Evolutionary conservation across 2,888 invertebrate genomes (phyloP).

Genomic region (Emmelina monodactyla): DNA sequence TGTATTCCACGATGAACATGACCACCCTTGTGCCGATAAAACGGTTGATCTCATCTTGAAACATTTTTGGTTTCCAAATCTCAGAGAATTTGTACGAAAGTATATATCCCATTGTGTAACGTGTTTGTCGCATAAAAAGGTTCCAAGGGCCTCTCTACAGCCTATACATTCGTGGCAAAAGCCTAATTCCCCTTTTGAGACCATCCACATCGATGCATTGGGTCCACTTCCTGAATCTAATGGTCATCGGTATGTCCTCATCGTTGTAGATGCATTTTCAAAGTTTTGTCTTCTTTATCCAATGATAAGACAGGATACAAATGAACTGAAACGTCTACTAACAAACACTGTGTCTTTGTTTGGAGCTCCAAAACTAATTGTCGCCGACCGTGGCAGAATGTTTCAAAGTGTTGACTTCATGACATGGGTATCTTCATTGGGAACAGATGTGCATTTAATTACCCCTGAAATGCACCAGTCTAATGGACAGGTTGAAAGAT

Average conservation of each 20-base stretch:
- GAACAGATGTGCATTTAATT: conserved; percentile 15
- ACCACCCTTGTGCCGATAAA: conserved; percentile 9
- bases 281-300: conserved; percentile 18
- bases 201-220: conserved; percentile 10
- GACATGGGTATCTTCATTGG: conserved; percentile 9
- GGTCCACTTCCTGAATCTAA: conserved; percentile 15
- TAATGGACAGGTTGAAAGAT: conserved; percentile 15
- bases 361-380: conserved; percentile 15
- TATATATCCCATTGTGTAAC: conserved; percentile 4
- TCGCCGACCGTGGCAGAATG: conserved; percentile 18
- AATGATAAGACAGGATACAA: conserved; percentile 16
- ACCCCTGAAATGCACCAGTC: conserved; percentile 18
- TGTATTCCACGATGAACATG: conserved; percentile 9
- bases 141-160: conserved; percentile 13
- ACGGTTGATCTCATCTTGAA: conserved; percentile 9
- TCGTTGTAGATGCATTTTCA: conserved; percentile 17
- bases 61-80: conserved; percentile 16
- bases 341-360: conserved; percentile 14
- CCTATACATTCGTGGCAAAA: conserved; percentile 17
- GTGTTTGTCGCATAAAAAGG: conserved; percentile 12
- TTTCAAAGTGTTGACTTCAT: conserved; percentile 14
- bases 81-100: conserved; percentile 4
- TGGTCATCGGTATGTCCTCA: conserved; percentile 12
- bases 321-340: conserved; percentile 13
- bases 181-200: conserved; percentile 14